phyloP scores from a whole-genome alignment of 2,797 vertebrate species.

The Myotis vivesi region DNA sequence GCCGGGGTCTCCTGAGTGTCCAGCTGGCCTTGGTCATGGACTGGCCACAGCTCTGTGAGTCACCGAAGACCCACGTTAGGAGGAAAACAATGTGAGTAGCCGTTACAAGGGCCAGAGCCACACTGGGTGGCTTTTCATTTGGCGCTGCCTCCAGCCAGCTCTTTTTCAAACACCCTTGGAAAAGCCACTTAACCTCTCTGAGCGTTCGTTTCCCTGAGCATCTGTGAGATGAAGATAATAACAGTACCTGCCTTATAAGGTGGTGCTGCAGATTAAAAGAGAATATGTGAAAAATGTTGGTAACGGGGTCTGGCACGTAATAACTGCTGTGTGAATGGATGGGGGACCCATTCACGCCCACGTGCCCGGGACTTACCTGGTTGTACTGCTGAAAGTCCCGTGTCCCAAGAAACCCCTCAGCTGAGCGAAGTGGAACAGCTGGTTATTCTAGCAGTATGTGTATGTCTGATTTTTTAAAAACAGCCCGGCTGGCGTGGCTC shows the following conservation, averaged over 20 bases:
- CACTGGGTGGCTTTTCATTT: not conserved
- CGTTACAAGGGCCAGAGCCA: not conserved
- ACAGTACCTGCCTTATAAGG: not conserved
- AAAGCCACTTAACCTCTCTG: slow-evolving; percentile 38
- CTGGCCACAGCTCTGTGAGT: not conserved
- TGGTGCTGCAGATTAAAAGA: not conserved
- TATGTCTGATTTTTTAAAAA: not conserved
- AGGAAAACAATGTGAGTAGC: not conserved
- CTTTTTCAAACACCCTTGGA: not conserved
- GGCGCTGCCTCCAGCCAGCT: not conserved
- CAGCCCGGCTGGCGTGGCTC: no score
- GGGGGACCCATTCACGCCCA: not conserved
- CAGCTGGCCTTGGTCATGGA: not conserved
- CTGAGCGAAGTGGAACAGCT: not conserved
- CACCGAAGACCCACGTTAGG: not conserved
- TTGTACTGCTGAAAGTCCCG: not conserved
- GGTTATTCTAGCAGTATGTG: not conserved
- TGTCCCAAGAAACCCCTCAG: not conserved
- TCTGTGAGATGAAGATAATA: slow-evolving; percentile 29
- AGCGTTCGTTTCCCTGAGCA: not conserved
- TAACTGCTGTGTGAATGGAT: not conserved
- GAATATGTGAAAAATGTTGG: slow-evolving; percentile 14
- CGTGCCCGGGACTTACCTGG: not conserved
- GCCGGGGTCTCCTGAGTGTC: not conserved
- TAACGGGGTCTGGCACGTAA: not conserved